Conservation (phyloP, 2,113 vertebrate species). For the Trachemys scripta region DNA sequence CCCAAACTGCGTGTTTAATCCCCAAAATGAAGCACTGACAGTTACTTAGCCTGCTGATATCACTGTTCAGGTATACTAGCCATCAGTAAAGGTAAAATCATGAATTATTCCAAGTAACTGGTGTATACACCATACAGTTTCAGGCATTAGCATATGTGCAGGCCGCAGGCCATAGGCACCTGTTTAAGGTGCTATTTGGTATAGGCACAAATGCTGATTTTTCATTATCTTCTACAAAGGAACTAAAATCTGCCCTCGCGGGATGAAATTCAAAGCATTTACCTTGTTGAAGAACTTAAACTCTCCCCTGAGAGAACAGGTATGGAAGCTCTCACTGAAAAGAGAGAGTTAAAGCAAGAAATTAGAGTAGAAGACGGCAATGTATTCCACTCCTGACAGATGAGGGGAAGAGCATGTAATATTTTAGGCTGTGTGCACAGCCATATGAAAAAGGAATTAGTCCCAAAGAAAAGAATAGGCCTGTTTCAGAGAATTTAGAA, state of each 20-base stretch:
- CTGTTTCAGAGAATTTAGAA: constrained; percentile 22
- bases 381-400: neutral
- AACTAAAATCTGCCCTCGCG: constrained; percentile 37
- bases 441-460: neutral
- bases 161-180: constrained; percentile 41
- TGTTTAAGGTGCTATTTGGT: constrained; percentile 37
- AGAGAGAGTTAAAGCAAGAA: constrained; percentile 67
- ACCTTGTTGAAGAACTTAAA: constrained; percentile 66
- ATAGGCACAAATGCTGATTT: constrained; percentile 53
- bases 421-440: neutral
- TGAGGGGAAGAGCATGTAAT: neutral
- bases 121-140: constrained; percentile 15
- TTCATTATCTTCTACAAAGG: constrained; percentile 62
- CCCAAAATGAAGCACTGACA: neutral
- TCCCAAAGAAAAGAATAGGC: neutral
- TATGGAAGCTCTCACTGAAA: constrained; percentile 44
- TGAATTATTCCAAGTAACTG: constrained; percentile 42
- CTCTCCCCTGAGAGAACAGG: constrained; percentile 35
- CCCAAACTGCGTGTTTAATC: neutral
- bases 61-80: constrained; percentile 27
- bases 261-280: constrained; percentile 68
- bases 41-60: neutral
- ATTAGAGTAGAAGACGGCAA: constrained; percentile 1
- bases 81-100: constrained; percentile 18
- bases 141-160: constrained; percentile 20